These are phyloP conservation scores for Cryptoprocta ferox DNA, from an alignment of 2,797 vertebrate genomes.

Conservation along the genomic window DNA sequence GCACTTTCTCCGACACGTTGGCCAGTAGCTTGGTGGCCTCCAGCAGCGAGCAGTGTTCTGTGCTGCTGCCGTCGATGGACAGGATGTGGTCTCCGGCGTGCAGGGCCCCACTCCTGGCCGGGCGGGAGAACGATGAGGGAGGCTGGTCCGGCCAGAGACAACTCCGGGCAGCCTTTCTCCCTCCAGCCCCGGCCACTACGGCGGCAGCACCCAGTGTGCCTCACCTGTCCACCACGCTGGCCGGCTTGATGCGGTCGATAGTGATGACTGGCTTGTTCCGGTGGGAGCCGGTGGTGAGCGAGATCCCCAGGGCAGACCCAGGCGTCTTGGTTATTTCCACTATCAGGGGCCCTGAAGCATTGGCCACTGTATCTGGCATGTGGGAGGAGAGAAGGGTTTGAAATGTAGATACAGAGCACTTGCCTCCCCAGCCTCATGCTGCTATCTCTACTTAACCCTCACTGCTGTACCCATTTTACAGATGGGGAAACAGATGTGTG, in stretches of 20 bases:
- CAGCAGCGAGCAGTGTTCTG: slow-evolving; percentile 94
- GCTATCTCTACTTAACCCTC: neutral
- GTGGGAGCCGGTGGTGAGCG: slow-evolving; percentile 90
- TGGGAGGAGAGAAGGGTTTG: neutral
- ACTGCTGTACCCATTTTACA: neutral
- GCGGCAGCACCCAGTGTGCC: neutral
- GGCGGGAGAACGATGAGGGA: neutral
- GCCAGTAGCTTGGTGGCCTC: slow-evolving; percentile 96
- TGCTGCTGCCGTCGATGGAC: slow-evolving; percentile 95
- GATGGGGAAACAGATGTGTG: neutral
- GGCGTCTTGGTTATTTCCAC: slow-evolving; percentile 96
- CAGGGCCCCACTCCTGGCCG: slow-evolving; percentile 92
- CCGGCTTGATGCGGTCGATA: slow-evolving; percentile 95
- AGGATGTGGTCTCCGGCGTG: slow-evolving; percentile 96
- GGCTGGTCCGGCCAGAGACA: neutral
- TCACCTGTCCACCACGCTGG: slow-evolving; percentile 98
- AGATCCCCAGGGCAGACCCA: slow-evolving; percentile 94
- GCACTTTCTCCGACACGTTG: slow-evolving; percentile 93
- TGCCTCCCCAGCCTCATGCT: too few species aligned
- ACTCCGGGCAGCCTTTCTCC: neutral
- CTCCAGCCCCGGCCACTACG: fast-evolving
- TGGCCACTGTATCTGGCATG: slow-evolving; percentile 91
- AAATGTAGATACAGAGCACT: neutral
- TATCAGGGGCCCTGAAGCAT: slow-evolving; percentile 94
- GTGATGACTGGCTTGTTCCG: slow-evolving; percentile 95